These are phyloP conservation scores for Psammodynastes pulverulentus DNA, from an alignment of 2,113 vertebrate genomes.

Conservation along the genomic window DNA sequence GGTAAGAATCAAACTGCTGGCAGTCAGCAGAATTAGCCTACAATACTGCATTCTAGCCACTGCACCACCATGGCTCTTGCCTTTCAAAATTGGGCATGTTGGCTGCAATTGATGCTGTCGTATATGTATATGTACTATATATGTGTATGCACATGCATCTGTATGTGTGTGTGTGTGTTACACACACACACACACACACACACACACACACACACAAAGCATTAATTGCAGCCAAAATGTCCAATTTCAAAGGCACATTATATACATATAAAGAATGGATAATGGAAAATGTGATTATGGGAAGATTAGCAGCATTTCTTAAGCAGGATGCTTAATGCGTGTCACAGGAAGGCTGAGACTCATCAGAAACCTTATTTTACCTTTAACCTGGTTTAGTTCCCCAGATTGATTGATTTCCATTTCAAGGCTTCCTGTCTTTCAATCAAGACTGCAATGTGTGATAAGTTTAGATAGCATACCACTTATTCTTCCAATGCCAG, in stretches of 20 bases:
- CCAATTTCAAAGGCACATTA: neutral
- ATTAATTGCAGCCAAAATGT: neutral
- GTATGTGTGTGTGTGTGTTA: too few species aligned
- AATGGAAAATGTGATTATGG: neutral
- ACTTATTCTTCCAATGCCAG: constrained; percentile 38
- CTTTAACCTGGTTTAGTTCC: neutral
- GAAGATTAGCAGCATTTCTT: neutral
- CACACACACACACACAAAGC: too few species aligned
- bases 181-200: too few species aligned
- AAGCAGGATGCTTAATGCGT: neutral
- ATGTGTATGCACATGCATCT: too few species aligned
- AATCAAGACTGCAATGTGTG: neutral
- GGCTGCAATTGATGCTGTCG: neutral
- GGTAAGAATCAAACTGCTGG: too few species aligned
- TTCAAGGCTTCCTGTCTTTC: neutral
- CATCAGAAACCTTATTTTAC: neutral
- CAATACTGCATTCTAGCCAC: too few species aligned
- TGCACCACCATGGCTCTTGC: neutral
- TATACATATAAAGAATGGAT: neutral
- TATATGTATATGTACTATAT: neutral
- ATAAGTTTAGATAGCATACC: constrained; percentile 19
- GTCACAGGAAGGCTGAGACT: neutral
- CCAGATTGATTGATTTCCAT: neutral
- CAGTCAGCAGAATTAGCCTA: too few species aligned
- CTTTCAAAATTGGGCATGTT: neutral